Evolutionary conservation across 2,888 invertebrate species (phyloP), one percentile per base, ranked within the genome.

Genomic region (Fragum fragum): DNA sequence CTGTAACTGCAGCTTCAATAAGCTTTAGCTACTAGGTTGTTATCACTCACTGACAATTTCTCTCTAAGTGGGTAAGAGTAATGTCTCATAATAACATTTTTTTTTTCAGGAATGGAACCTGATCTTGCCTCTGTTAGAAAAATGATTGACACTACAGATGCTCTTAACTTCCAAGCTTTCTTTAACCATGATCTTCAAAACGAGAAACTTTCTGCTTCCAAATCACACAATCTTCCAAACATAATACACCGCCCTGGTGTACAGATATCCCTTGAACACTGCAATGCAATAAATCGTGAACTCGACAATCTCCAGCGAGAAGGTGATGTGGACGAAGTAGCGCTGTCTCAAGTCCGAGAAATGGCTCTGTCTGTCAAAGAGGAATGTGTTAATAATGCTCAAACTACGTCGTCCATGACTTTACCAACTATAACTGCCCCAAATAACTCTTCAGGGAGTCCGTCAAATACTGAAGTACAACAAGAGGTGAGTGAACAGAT

Each of bases 61-160:
- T n/a, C n/a, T n/a, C n/a, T n/a, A n/a, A n/a, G n/a, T n/a, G n/a
- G n/a, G n/a, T n/a, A n/a, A n/a, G n/a, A n/a, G n/a, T n/a, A n/a
- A n/a, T n/a, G n/a, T n/a, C n/a, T n/a, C n/a, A n/a, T n/a, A n/a
- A n/a, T n/a, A n/a, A n/a, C n/a, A n/a, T n/a, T n/a, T n/a, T n/a
- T 6, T 36, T 9, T 71, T 73, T 3, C 73, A 85, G 85, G 80
- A 79, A 66, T 76, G 59, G 86, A 83, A 21, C 78, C 77, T 36
- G 97, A 97, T 92, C 95, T 98, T 87, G 98, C 97, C 21, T 96
- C 97, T 14, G 96, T 98, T 0, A 96, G 97, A 0, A 96, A 96
- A 85, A 95, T 97, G 52, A 94, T 97, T 76, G 97, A 97, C 91
- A 97, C 98, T 83, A 97, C 98, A 0, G 95, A 95, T 6, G 95